Conservation (phyloP, 2,797 vertebrate genomes). For the Hipposideros larvatus region DNA sequence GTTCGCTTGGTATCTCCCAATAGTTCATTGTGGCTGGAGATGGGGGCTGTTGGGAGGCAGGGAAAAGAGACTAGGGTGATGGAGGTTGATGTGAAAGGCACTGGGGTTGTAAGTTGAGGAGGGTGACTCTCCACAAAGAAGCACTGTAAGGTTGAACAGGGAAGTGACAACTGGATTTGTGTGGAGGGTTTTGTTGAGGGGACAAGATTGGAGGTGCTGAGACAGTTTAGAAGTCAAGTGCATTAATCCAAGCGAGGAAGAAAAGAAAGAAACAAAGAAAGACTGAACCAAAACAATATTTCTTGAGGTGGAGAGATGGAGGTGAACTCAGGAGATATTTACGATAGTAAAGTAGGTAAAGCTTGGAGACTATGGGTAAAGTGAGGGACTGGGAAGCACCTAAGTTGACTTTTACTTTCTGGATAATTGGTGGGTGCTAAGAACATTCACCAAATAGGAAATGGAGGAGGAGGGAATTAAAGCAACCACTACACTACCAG, state of each 20-base stretch:
- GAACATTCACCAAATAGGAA: not conserved
- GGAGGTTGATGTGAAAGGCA: not conserved
- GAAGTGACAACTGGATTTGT: not conserved
- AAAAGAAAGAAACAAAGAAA: not conserved
- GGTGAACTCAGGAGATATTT: not conserved
- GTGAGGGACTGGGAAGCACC: not conserved
- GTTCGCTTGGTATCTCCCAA: not conserved
- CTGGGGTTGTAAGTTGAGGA: not conserved
- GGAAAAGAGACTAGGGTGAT: not conserved
- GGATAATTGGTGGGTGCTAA: not conserved
- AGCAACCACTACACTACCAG: accelerated
- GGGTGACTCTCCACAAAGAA: not conserved
- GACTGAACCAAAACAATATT: not conserved
- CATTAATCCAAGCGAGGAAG: not conserved
- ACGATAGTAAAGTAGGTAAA: not conserved
- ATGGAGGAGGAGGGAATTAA: not conserved
- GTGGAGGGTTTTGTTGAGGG: not conserved
- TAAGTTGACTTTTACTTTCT: not conserved
- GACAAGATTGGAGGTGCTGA: not conserved
- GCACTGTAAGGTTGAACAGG: not conserved
- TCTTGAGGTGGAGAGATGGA: not conserved
- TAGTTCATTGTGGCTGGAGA: not conserved
- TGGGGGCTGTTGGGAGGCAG: not conserved
- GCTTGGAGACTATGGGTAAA: not conserved
- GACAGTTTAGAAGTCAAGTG: not conserved